Base-by-base conservation (phyloP, 2,888 invertebrate species). In the Xylocampa areola region DNA sequence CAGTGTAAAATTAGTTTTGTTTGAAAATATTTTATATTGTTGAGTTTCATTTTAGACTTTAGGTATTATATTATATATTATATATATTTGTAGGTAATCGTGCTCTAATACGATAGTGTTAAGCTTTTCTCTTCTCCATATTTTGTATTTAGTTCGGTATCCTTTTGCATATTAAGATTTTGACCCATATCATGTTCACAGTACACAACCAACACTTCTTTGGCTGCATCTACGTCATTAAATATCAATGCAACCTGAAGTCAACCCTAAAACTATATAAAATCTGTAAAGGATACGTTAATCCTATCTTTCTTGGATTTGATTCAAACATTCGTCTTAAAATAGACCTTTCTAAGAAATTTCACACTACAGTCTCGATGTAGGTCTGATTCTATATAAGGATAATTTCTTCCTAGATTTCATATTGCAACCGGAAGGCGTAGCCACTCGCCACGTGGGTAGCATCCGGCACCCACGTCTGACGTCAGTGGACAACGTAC, bases 401-500 rank as follows among this genome's bases (percentile, higher is more conserved):
- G 63, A 63, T 71, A 62, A 59, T 63, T 60, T 67, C 52, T 44
- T 57, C 45, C 41, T 2, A 14, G 30, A 59, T 67, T 60, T 62
- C 49, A 64, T 51, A 68, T 52, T 51, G 64, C 41, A 68, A 68
- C 60, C 63, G 73, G 73, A 73, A 68, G 68, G 47, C 49, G 30
- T 51, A 44, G 33, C 21, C 32, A 41, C 14, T 25, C 17, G 16
- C 13, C 10, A 54, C 48, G 73, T 75, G 61, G 73, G 76, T 19
- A 13, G 55, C 45, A 64, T 68, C 73, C 73, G 73, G 64, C 76
- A 44, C 76, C 73, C 68, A 73, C 72, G 44, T 40, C 52, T 62
- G 67, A 62, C 67, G 67, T 65, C 66, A 70, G 37, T 36, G 44
- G 37, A 27, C 59, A 33, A n/a, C 10, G 47, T 41, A 60, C 45